Conservation (phyloP, 2,888 invertebrate genomes). For the Cartodere bifasciata region DNA sequence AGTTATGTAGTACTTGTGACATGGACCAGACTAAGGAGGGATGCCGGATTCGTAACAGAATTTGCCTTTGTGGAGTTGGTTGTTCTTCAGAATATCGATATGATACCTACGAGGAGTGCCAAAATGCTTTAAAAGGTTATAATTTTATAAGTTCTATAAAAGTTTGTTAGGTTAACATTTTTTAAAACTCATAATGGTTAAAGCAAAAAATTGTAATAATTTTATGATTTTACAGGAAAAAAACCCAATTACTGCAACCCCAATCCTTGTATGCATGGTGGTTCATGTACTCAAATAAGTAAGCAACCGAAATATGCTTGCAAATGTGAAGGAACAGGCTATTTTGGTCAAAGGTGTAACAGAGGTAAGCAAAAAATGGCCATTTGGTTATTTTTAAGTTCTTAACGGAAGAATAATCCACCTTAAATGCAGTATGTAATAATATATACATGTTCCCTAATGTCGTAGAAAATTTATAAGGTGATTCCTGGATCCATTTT, state of each 20-base stretch:
- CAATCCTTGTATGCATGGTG: constrained; percentile 51
- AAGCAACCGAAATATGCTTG: constrained; percentile 54
- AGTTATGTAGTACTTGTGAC: constrained; percentile 38
- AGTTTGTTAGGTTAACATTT: no score
- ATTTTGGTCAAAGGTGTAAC: constrained; percentile 56
- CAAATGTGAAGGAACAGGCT: constrained; percentile 63
- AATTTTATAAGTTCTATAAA: background rate
- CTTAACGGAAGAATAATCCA: no score
- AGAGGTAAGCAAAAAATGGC: constrained; percentile 52
- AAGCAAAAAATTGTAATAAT: no score
- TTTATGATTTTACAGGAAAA: constrained; percentile 30
- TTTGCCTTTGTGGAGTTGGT: constrained; percentile 53
- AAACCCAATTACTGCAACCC: constrained; percentile 51
- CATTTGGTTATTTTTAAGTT: no score
- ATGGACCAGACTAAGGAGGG: constrained; percentile 45
- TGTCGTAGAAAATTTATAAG: no score
- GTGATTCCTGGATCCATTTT: no score
- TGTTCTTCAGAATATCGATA: constrained; percentile 55
- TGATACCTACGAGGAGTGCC: constrained; percentile 45
- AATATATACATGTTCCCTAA: no score
- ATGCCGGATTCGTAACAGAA: constrained; percentile 47
- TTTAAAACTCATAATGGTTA: no score
- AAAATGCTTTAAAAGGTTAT: constrained; percentile 48
- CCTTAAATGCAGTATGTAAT: no score
- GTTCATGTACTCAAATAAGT: constrained; percentile 53